Conservation (phyloP, 2,113 vertebrate species). For the Neolamprologus fasciatus region DNA sequence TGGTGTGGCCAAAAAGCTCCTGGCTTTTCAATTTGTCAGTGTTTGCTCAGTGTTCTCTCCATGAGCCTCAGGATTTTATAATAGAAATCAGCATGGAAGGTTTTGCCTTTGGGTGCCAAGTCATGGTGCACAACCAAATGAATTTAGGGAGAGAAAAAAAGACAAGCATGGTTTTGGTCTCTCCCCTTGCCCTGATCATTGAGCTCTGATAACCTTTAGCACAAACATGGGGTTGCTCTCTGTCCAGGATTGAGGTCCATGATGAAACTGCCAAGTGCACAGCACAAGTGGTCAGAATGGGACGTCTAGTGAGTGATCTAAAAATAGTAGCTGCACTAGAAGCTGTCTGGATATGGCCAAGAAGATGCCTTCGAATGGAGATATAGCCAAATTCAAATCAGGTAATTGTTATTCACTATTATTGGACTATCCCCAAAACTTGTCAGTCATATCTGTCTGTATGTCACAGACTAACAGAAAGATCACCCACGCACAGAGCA, state of each 20-base stretch:
- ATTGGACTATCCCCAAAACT: background rate
- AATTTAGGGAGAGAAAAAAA: background rate
- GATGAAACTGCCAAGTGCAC: background rate
- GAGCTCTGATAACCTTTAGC: background rate
- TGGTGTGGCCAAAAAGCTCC: background rate
- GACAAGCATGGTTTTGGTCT: background rate
- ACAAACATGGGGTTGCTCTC: background rate
- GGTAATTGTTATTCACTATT: background rate
- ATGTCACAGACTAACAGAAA: background rate
- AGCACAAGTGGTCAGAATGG: background rate
- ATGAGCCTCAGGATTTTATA: background rate
- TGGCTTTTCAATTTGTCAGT: background rate
- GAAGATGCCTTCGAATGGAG: background rate
- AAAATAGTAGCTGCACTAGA: background rate
- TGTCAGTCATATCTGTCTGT: background rate
- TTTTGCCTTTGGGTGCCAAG: background rate
- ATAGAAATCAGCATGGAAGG: background rate
- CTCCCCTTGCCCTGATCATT: background rate
- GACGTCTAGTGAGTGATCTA: fast-evolving
- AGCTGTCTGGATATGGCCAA: background rate
- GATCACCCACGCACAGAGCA: background rate
- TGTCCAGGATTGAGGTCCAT: background rate
- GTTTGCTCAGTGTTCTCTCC: background rate
- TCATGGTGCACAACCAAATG: background rate
- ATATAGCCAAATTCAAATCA: background rate